These are phyloP conservation scores for Perdita meconis DNA, from an alignment of 2,888 invertebrate genomes.

Conservation along the genomic window DNA sequence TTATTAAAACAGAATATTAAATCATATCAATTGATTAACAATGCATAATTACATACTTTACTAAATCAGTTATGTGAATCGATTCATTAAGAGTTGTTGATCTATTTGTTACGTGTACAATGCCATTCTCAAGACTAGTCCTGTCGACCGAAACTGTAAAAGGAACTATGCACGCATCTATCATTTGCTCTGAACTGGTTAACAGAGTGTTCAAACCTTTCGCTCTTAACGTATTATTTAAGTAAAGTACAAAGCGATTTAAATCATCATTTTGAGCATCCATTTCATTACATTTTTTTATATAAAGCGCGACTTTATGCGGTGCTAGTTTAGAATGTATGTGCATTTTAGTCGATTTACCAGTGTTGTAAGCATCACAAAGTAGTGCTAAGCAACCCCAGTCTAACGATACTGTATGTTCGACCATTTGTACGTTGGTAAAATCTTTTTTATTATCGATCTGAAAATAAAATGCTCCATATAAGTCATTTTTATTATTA, in stretches of 20 bases:
- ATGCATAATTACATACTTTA: conserved; percentile 70
- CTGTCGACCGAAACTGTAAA: conserved; percentile 90
- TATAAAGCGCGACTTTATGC: conserved; percentile 89
- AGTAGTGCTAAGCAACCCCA: conserved; percentile 81
- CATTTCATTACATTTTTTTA: conserved; percentile 83
- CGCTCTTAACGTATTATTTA: conserved; percentile 85
- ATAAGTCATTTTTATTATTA: conserved; percentile 31
- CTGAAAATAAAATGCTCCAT: conserved; percentile 67
- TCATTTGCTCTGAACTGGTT: conserved; percentile 70
- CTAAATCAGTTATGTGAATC: conserved; percentile 78
- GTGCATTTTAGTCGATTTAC: conserved; percentile 84
- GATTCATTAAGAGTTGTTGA: conserved; percentile 84
- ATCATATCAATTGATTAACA: conserved; percentile 51
- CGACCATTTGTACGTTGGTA: conserved; percentile 73
- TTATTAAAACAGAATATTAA: conserved; percentile 33
- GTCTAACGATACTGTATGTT: conserved; percentile 78
- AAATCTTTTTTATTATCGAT: conserved; percentile 54
- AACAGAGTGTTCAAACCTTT: conserved; percentile 78
- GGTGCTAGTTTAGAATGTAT: conserved; percentile 91
- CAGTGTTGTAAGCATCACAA: conserved; percentile 75
- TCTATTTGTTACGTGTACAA: conserved; percentile 86
- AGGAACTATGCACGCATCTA: conserved; percentile 86
- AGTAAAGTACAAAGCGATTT: conserved; percentile 85
- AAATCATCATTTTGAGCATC: conserved; percentile 83
- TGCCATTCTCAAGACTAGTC: conserved; percentile 89